phyloP scores from a whole-genome alignment of 2,888 invertebrate genomes.

The Chrysolina haemoptera region DNA sequence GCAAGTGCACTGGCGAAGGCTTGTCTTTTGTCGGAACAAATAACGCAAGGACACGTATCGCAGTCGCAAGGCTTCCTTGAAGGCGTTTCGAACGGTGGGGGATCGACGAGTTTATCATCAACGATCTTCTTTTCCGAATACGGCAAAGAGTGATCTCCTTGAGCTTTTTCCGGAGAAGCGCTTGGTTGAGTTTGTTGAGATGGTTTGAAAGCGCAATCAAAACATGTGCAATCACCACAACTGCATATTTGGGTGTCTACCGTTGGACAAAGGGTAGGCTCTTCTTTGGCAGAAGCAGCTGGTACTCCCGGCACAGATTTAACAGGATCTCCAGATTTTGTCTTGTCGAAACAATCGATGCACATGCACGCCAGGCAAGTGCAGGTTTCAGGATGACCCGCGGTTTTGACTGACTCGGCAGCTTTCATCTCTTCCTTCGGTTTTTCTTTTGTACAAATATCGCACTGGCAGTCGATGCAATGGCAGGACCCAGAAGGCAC shows the following conservation, averaged over 20 bases:
- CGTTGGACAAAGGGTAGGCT: not conserved
- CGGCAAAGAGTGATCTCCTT: not conserved
- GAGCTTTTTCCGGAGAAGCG: not conserved
- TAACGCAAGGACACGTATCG: slow-evolving; percentile 43
- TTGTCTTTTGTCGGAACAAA: slow-evolving; percentile 38
- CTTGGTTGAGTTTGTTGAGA: not conserved
- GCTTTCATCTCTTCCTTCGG: not conserved
- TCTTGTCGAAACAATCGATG: slow-evolving; percentile 33
- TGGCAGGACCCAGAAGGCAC: slow-evolving; percentile 39
- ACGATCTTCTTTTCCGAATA: not conserved
- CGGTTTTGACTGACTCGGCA: not conserved
- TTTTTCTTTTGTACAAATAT: slow-evolving; percentile 37
- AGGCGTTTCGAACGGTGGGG: slow-evolving; percentile 47
- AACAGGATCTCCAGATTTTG: slow-evolving; percentile 2
- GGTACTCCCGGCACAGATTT: not conserved
- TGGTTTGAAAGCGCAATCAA: slow-evolving; percentile 29
- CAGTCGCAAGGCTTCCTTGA: slow-evolving; percentile 46
- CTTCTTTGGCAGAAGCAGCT: slow-evolving; percentile 12
- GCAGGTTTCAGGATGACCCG: slow-evolving; percentile 29
- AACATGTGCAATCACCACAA: slow-evolving; percentile 27
- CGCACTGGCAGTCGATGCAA: slow-evolving; percentile 48
- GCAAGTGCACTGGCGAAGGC: not conserved
- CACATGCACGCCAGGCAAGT: slow-evolving; percentile 44
- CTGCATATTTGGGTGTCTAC: not conserved
- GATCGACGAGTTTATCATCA: slow-evolving; percentile 30